Conservation (phyloP, 2,797 vertebrate species). For the Choloepus didactylus region DNA sequence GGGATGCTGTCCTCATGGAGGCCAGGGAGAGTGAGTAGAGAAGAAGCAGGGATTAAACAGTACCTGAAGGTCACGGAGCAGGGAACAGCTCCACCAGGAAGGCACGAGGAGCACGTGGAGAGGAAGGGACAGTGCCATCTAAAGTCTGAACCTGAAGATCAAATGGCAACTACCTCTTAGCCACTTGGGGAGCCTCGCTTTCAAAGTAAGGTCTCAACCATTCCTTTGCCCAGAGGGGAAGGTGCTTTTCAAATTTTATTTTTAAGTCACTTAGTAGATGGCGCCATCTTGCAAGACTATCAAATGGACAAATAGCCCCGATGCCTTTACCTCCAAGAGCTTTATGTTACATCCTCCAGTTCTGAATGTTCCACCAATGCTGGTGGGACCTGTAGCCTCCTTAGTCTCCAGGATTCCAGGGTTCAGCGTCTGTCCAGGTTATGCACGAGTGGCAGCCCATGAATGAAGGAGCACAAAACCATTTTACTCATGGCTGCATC, state of each 20-base stretch:
- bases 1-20: fast-evolving
- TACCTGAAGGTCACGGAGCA: background rate
- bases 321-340: background rate
- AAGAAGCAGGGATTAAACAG: too few species aligned
- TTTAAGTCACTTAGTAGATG: background rate
- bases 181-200: background rate
- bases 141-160: background rate
- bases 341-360: fast-evolving
- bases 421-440: background rate
- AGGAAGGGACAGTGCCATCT: background rate
- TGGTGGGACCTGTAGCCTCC: fast-evolving
- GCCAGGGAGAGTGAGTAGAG: too few species aligned
- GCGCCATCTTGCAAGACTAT: background rate
- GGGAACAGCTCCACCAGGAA: background rate
- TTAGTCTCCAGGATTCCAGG: background rate
- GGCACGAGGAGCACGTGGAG: background rate
- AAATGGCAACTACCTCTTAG: background rate
- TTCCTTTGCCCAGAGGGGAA: background rate
- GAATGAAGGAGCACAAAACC: background rate
- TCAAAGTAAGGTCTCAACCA: background rate
- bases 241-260: background rate
- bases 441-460: background rate
- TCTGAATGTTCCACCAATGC: background rate
- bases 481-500: background rate
- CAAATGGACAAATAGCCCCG: background rate